phyloP scores from a whole-genome alignment of 2,113 vertebrate species.

The Pongo abelii region DNA sequence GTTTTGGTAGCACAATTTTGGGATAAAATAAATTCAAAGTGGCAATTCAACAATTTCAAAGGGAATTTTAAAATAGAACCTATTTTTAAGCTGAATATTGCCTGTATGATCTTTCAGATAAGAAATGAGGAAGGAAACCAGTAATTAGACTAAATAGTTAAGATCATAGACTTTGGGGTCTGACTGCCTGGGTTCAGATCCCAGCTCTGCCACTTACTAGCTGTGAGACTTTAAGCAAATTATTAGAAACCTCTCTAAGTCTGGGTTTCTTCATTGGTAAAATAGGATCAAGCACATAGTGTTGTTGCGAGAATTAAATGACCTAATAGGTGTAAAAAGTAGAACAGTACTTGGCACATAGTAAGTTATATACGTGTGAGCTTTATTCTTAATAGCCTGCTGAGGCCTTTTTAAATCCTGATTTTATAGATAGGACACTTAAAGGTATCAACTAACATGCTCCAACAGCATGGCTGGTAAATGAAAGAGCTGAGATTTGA shows the following conservation, averaged over 20 bases:
- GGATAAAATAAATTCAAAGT: background rate
- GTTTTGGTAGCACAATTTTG: background rate
- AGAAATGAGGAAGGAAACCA: slow-evolving; percentile 4
- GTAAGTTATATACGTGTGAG: background rate
- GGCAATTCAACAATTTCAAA: slow-evolving; percentile 8
- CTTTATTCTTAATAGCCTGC: background rate
- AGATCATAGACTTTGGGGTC: background rate
- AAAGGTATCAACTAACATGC: background rate
- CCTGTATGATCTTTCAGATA: background rate
- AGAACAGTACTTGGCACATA: background rate
- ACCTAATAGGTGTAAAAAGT: background rate
- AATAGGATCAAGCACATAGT: background rate
- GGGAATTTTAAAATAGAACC: background rate
- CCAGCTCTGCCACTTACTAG: background rate
- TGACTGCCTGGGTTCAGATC: background rate
- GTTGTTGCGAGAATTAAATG: background rate
- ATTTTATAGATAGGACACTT: background rate
- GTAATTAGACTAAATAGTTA: slow-evolving; percentile 2
- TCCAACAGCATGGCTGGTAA: background rate
- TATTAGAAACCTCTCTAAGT: background rate
- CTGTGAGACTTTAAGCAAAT: background rate
- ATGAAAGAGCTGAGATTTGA: background rate
- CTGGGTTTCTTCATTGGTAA: background rate
- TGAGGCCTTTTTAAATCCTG: background rate
- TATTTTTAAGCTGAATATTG: background rate